phyloP scores from a whole-genome alignment of 1,140 invertebrate species.

The Eumeta japonica region DNA sequence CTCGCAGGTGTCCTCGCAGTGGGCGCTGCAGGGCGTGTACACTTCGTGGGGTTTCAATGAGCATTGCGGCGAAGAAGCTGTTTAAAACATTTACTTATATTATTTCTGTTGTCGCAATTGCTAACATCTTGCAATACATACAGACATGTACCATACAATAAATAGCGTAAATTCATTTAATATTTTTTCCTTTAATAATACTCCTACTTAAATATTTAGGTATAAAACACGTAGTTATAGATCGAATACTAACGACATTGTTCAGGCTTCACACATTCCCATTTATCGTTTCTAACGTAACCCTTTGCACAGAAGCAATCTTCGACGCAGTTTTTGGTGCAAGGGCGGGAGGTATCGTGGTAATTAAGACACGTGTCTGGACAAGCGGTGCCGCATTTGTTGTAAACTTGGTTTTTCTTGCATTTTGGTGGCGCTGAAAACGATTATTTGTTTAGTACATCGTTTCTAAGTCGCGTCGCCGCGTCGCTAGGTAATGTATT shows the following conservation, averaged over 20 bases:
- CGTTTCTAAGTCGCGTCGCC: no score
- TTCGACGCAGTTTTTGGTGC: conserved; percentile 4
- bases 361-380: conserved; percentile 10
- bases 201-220: no score
- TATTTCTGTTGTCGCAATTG: not conserved
- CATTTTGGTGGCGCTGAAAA: conserved; percentile 4
- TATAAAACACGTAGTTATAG: no score
- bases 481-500: no score
- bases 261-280: conserved; percentile 7
- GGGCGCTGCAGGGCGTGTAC: conserved; percentile 1
- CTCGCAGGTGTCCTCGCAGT: conserved; percentile 4
- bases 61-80: no score
- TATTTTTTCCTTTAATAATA: conserved; percentile 2
- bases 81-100: no score
- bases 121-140: not conserved
- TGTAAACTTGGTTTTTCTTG: conserved; percentile 5
- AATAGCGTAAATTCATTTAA: conserved; percentile 2
- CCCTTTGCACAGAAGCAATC: conserved; percentile 11
- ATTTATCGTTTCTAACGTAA: conserved; percentile 8
- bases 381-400: conserved; percentile 8
- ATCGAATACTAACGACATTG: conserved; percentile 8
- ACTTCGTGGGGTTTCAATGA: no score
- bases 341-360: conserved; percentile 4
- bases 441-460: no score
- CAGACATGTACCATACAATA: conserved; percentile 1